Evolutionary conservation across 2,797 vertebrate species (phyloP).

Genomic region (Decapterus maruadsi): DNA sequence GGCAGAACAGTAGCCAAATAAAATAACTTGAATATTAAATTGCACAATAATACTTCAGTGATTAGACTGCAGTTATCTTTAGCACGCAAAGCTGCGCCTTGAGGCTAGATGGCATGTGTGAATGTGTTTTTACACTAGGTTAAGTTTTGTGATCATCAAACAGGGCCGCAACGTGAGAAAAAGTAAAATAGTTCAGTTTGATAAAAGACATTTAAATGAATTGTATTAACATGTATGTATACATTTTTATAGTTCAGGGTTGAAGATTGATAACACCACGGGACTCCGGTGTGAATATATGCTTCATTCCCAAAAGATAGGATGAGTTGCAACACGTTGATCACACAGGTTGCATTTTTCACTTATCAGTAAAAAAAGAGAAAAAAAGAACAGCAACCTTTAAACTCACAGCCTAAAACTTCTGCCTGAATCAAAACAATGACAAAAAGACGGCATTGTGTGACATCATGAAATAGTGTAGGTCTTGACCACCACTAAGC

Average conservation of each 20-base stretch:
- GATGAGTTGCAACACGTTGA: background rate
- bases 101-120: background rate
- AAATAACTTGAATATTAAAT: background rate
- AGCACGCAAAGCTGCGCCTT: background rate
- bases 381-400: too few species aligned
- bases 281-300: background rate
- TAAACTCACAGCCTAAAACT: too few species aligned
- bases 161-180: background rate
- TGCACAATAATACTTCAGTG: too few species aligned
- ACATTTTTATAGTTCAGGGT: too few species aligned
- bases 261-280: too few species aligned
- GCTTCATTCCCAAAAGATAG: background rate
- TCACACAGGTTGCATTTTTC: background rate
- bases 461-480: too few species aligned
- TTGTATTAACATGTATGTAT: background rate
- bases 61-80: background rate
- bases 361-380: background rate
- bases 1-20: background rate
- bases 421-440: too few species aligned
- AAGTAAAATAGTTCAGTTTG: background rate
- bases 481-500: too few species aligned
- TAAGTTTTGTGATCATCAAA: background rate
- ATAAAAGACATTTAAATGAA: background rate
- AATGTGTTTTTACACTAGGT: too few species aligned
- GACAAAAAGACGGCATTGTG: too few species aligned